phyloP scores from a whole-genome alignment of 2,888 invertebrate genomes.

The Lycocerus yunnanus region DNA sequence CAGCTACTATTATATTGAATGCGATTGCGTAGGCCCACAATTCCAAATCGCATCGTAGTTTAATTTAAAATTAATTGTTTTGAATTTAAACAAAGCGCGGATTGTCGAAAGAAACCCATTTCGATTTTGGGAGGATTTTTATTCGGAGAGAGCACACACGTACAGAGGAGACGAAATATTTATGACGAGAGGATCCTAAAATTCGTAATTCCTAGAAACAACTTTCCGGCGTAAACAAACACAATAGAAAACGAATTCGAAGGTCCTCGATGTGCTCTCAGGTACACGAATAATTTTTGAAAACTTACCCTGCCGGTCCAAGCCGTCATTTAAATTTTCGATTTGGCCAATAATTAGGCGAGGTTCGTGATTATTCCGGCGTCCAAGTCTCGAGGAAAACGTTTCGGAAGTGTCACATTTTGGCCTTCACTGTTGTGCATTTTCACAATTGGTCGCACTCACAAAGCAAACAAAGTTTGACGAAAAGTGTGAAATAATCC shows the following conservation, averaged over 20 bases:
- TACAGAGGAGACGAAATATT: too few species aligned
- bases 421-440: neutral
- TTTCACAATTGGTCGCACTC: neutral
- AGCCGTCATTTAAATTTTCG: neutral
- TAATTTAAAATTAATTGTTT: conserved; percentile 1
- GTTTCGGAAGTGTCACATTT: neutral
- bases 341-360: neutral
- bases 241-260: neutral
- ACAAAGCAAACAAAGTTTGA: neutral
- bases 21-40: conserved; percentile 7
- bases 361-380: neutral
- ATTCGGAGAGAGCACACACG: too few species aligned
- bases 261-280: neutral
- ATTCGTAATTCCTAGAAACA: neutral
- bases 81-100: neutral
- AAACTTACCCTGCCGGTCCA: neutral
- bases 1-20: conserved; percentile 11
- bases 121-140: too few species aligned
- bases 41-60: neutral
- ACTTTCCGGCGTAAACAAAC: neutral
- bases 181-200: neutral
- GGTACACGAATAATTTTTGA: neutral
- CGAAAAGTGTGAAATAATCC: neutral
- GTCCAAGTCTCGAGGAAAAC: neutral
- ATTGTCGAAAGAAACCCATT: too few species aligned